Evolutionary conservation across 1,140 invertebrate species (phyloP).

Genomic region (Cydia splendana): DNA sequence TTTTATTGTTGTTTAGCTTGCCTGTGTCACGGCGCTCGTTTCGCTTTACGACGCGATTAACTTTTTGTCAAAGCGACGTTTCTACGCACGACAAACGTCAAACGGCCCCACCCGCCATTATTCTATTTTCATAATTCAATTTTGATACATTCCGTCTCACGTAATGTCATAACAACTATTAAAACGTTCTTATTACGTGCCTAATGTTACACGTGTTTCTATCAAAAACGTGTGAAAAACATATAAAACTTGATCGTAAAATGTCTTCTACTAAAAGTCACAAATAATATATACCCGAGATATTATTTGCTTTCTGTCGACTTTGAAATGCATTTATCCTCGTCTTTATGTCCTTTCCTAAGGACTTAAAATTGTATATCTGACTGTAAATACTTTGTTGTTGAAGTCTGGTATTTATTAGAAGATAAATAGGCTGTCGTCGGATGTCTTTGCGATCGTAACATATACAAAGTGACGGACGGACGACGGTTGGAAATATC

Average conservation of each 20-base stretch:
- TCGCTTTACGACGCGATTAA: constrained; percentile 70
- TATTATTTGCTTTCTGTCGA: constrained; percentile 39
- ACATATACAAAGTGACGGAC: constrained; percentile 59
- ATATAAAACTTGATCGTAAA: constrained; percentile 65
- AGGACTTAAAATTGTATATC: neutral
- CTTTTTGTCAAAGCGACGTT: constrained; percentile 73
- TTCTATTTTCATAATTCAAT: constrained; percentile 58
- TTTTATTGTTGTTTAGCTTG: constrained; percentile 58
- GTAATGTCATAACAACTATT: constrained; percentile 71
- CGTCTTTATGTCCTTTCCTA: neutral
- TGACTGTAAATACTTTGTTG: constrained; percentile 37
- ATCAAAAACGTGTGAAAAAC: constrained; percentile 67
- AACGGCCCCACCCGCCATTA: constrained; percentile 38
- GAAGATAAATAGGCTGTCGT: constrained; percentile 75
- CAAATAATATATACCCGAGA: constrained; percentile 56
- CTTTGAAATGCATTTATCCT: neutral
- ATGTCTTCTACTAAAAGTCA: constrained; percentile 67
- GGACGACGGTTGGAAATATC: constrained; percentile 67
- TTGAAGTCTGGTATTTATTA: constrained; percentile 69
- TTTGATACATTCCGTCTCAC: constrained; percentile 68
- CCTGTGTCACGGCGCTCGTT: constrained; percentile 68
- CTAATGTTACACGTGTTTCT: constrained; percentile 58
- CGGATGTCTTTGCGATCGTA: constrained; percentile 71
- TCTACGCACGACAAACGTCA: constrained; percentile 46
- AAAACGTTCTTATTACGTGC: constrained; percentile 50